Percentiles rank a stretch among this genome's conserved stretches.
phyloP scores from a whole-genome alignment of 2,888 invertebrate genomes.

The Drosophila borealis region DNA sequence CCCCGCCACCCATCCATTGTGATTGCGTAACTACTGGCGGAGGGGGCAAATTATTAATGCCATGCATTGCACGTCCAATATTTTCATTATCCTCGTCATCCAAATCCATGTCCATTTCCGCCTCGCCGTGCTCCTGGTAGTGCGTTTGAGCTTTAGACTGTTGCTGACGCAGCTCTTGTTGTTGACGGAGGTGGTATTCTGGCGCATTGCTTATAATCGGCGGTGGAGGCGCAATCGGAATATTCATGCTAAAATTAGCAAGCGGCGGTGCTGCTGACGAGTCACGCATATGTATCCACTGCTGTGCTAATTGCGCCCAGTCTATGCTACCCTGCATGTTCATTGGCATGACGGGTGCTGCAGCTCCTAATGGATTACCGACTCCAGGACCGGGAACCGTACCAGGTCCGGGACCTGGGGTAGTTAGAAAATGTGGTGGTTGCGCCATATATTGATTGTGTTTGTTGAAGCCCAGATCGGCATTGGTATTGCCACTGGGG shows the following conservation, averaged over 20 bases:
- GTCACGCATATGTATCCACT: constrained; percentile 97
- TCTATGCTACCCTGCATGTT: constrained; percentile 89
- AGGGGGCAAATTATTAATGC: constrained; percentile 35
- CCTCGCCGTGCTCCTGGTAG: constrained; percentile 90
- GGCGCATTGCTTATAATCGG: constrained; percentile 74
- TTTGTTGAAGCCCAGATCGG: constrained; percentile 76
- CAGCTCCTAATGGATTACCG: constrained; percentile 21
- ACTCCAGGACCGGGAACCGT: constrained; percentile 15
- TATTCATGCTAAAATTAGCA: constrained; percentile 81
- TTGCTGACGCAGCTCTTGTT: constrained; percentile 16
- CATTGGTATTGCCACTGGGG: constrained; percentile 82
- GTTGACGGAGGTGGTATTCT: constrained; percentile 42
- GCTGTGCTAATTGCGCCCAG: constrained; percentile 98
- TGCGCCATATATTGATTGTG: constrained; percentile 85
- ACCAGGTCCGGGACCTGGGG: constrained; percentile 32
- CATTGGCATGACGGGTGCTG: constrained; percentile 48
- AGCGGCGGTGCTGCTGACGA: constrained; percentile 82
- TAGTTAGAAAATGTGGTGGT: constrained; percentile 89
- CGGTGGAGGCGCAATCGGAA: constrained; percentile 88
- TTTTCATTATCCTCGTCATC: constrained; percentile 86
- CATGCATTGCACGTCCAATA: constrained; percentile 27
- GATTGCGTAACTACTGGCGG: constrained; percentile 67
- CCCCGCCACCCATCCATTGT: constrained; percentile 49
- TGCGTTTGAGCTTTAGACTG: constrained; percentile 22
- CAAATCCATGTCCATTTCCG: constrained; percentile 94